Evolutionary conservation across 23 tunicate genomes (phyloP).

Genomic region (Halocynthia roretzi): DNA sequence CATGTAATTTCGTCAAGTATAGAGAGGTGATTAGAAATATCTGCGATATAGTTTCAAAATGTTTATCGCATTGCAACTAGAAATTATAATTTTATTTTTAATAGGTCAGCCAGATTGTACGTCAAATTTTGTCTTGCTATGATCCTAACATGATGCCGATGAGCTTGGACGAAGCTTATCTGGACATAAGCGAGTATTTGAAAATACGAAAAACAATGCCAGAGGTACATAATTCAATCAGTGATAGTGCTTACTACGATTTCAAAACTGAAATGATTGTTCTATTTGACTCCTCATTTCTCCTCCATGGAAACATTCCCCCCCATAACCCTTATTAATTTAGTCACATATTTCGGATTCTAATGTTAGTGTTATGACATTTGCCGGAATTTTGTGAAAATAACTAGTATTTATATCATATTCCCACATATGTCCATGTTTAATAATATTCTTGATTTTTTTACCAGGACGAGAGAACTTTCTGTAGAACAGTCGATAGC

Average conservation of each 20-base stretch:
- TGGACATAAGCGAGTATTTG: conserved; percentile 86
- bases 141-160: conserved; percentile 74
- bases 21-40: conserved; percentile 28
- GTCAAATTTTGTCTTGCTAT: conserved; percentile 63
- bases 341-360: too few species aligned
- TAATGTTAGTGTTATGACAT: too few species aligned
- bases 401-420: not conserved
- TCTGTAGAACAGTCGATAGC: not conserved
- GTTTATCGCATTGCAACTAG: not conserved
- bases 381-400: too few species aligned
- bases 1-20: conserved; percentile 67
- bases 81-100: not conserved
- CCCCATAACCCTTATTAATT: too few species aligned
- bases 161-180: conserved; percentile 95
- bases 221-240: conserved; percentile 22
- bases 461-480: conserved; percentile 39
- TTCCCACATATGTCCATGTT: not conserved
- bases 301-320: too few species aligned
- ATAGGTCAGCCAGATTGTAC: conserved; percentile 64
- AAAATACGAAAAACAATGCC: conserved; percentile 19
- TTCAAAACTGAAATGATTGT: too few species aligned
- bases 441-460: not conserved
- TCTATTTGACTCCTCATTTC: too few species aligned
- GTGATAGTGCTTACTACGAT: not conserved
- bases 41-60: not conserved